These are phyloP conservation scores for Diglossa cyanea DNA, from an alignment of 2,797 vertebrate genomes.

Conservation along the genomic window DNA sequence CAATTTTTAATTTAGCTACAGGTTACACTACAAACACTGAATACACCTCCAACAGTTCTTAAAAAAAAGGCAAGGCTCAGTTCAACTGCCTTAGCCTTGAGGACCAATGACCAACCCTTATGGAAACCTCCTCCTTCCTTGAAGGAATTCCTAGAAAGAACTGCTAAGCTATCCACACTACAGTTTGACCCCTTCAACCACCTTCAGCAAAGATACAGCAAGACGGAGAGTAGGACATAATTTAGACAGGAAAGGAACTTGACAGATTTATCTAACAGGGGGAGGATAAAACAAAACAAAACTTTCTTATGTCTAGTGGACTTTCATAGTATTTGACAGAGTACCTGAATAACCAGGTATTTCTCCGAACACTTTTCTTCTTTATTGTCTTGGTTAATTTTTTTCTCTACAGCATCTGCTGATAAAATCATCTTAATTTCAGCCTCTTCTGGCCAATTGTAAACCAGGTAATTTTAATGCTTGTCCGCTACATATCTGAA, in stretches of 20 bases:
- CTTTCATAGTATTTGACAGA: not conserved
- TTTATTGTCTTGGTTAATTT: not conserved
- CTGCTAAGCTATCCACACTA: accelerated
- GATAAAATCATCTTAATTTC: not conserved
- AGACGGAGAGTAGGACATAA: not conserved
- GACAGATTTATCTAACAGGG: not conserved
- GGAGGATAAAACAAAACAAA: accelerated
- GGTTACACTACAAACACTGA: not conserved
- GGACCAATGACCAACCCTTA: not conserved
- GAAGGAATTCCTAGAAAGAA: not conserved
- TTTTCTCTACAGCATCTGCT: not conserved
- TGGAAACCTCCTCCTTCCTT: not conserved
- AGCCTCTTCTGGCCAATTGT: not conserved
- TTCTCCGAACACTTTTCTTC: not conserved
- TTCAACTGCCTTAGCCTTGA: not conserved
- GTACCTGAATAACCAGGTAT: not conserved
- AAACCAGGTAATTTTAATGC: not conserved
- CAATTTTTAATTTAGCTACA: not conserved
- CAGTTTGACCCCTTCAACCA: not conserved
- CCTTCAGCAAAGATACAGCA: not conserved
- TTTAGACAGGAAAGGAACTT: not conserved
- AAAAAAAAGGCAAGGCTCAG: not conserved
- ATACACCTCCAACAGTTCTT: not conserved
- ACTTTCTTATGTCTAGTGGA: not conserved
- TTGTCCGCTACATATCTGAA: not conserved